These are phyloP conservation scores for Otolemur crassicaudatus DNA, from an alignment of 2,797 vertebrate species.

Conservation along the genomic window DNA sequence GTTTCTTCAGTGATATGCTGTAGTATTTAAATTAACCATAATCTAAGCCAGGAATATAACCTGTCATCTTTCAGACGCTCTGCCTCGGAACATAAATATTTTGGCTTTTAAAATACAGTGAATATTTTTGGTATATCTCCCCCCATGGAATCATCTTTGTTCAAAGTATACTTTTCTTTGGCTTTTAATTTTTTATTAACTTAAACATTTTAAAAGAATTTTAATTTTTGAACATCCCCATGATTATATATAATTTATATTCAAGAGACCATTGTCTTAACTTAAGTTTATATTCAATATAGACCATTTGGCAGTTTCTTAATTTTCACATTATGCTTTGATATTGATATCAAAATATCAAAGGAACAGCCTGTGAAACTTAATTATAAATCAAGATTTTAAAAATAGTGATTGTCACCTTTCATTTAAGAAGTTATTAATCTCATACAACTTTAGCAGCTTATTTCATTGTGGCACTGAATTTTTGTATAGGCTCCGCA, in stretches of 20 bases:
- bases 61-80: neutral
- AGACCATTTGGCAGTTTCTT: neutral
- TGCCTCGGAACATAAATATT: constrained; percentile 52
- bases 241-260: constrained; percentile 3
- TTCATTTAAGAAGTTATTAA: constrained; percentile 51
- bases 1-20: neutral
- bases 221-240: neutral
- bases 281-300: constrained; percentile 6
- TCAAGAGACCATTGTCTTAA: neutral
- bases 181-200: constrained; percentile 6
- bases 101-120: constrained; percentile 26
- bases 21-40: constrained; percentile 3
- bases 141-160: neutral
- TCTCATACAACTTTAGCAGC: neutral
- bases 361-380: neutral
- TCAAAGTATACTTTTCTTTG: constrained; percentile 20
- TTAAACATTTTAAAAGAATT: neutral
- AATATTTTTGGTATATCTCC: constrained; percentile 19
- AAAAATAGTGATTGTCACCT: constrained; percentile 16
- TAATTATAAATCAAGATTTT: constrained; percentile 20
- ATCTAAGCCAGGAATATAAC: constrained; percentile 29
- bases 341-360: neutral
- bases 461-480: constrained; percentile 26
- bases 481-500: constrained; percentile 48
- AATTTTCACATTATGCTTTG: constrained; percentile 43